Evolutionary conservation across 2,797 vertebrate genomes (phyloP), one percentile per base, ranked within the genome.

Genomic region (Tympanoctomys barrerae): DNA sequence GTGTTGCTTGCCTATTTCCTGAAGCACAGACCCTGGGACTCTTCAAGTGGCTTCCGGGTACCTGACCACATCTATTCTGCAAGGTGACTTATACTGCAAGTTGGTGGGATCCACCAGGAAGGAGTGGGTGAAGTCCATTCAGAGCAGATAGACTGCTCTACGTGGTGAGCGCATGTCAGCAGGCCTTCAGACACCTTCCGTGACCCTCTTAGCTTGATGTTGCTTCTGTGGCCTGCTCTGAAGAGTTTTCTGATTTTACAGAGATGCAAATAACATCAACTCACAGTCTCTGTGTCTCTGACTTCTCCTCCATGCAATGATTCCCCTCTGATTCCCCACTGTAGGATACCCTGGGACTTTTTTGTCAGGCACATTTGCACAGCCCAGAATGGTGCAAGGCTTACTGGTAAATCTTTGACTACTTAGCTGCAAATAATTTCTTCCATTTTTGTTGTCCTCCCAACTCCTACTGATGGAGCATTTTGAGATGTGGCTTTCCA

Each of bases 261-360:
- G 10, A 49, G 49, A 42, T 2, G 2, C 7, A 2, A 0, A 0
- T 0, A 5, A 18, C 1, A 13, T 28, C 7, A 49, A 1, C 57
- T 89, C 84, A 31, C 8, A 36, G 10, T 5, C 42, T 59, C 7
- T 5, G 18, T 42, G 18, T 42, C 78, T 24, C 59, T 62, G 33
- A 11, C 11, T 4, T 62, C 21, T 16, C 26, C 14, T 1, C 49
- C 1, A 31, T 0, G 0, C 33, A 42, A 0, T 0, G 24, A 52
- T 14, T 78, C 24, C 8, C 3, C 22, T 5, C 24, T 16, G 36
- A 33, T 61, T 39, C 10, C 66, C 18, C 46, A 1, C 46, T 7
- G 0, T n/a, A 22, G 12, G 49, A 57, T 0, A 12, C 54, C 12
- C 7, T 16, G 31, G 21, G 8, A 36, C 24, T 18, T 31, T 31